phyloP scores from a whole-genome alignment of 2,888 invertebrate genomes.

The Blastobasis adustella region DNA sequence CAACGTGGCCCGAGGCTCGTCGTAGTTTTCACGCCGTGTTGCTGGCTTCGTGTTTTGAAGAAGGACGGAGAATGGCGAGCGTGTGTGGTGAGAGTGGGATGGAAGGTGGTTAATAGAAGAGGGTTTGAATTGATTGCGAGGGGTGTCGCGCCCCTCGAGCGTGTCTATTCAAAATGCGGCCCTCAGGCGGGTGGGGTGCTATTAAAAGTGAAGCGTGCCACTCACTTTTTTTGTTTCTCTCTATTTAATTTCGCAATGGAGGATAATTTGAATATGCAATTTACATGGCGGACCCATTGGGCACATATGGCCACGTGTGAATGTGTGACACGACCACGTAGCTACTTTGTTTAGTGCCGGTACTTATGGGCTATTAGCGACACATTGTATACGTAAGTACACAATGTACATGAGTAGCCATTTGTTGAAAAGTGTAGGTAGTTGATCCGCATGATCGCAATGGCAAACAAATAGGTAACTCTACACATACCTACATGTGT shows the following conservation, averaged over 20 bases:
- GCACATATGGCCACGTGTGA: no score
- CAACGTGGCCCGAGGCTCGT: constrained; percentile 46
- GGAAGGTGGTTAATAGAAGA: constrained; percentile 40
- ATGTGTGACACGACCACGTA: no score
- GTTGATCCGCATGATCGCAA: no score
- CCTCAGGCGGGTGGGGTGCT: constrained; percentile 58
- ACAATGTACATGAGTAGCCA: no score
- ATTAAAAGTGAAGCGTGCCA: constrained; percentile 43
- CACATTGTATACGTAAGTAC: no score
- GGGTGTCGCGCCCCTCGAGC: constrained; percentile 60
- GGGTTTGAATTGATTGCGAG: constrained; percentile 64
- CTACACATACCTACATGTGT: no score
- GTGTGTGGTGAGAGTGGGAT: constrained; percentile 30
- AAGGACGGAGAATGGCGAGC: constrained; percentile 22
- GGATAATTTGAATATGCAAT: constrained; percentile 65
- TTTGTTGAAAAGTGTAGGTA: no score
- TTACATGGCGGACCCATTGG: constrained; percentile 50
- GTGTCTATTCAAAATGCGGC: constrained; percentile 44
- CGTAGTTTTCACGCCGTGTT: constrained; percentile 34
- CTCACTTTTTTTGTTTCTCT: constrained; percentile 62
- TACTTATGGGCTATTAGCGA: no score
- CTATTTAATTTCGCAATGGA: constrained; percentile 70
- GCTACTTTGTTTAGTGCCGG: no score
- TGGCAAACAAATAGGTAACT: no score
- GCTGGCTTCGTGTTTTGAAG: constrained; percentile 39